Evolutionary conservation across 2,797 vertebrate species (phyloP).

Genomic region (Arrhamphus sclerolepis): DNA sequence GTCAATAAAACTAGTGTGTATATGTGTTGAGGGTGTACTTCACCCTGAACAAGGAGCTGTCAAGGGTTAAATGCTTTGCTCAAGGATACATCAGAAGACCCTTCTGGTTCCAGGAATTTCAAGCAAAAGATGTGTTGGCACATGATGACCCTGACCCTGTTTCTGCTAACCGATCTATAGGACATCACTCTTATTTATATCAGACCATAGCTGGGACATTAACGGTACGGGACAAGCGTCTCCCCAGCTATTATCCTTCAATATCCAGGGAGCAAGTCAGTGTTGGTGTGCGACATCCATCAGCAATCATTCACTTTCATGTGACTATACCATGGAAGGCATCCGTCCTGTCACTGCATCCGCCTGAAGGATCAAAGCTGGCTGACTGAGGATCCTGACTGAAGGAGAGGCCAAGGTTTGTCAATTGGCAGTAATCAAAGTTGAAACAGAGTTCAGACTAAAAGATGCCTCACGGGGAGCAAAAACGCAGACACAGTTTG

Average conservation of each 20-base stretch:
- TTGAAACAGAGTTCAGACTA: constrained; percentile 42
- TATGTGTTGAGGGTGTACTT: constrained; percentile 14
- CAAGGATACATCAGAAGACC: constrained; percentile 33
- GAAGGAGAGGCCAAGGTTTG: constrained; percentile 57
- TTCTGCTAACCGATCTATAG: constrained; percentile 45
- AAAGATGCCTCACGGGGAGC: constrained; percentile 10
- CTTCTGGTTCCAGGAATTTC: constrained; percentile 6
- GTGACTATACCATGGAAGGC: constrained; percentile 31
- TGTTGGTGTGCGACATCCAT: constrained; percentile 34
- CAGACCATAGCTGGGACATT: constrained; percentile 20
- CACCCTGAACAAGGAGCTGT: constrained; percentile 6
- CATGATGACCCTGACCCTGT: constrained; percentile 45
- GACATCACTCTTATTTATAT: constrained; percentile 54
- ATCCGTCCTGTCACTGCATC: constrained; percentile 30
- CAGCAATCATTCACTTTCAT: constrained; percentile 46
- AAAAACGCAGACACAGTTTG: background rate
- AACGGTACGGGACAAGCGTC: constrained; percentile 44
- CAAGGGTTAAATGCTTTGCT: constrained; percentile 27
- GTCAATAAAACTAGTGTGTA: background rate
- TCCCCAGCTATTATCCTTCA: constrained; percentile 36
- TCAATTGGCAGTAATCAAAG: constrained; percentile 43
- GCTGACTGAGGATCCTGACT: constrained; percentile 25
- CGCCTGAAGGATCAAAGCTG: constrained; percentile 28
- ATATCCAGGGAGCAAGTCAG: constrained; percentile 48
- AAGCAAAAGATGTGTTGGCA: constrained; percentile 13